Conservation (phyloP, 2,797 vertebrate genomes). For the Nyctalus aviator region DNA sequence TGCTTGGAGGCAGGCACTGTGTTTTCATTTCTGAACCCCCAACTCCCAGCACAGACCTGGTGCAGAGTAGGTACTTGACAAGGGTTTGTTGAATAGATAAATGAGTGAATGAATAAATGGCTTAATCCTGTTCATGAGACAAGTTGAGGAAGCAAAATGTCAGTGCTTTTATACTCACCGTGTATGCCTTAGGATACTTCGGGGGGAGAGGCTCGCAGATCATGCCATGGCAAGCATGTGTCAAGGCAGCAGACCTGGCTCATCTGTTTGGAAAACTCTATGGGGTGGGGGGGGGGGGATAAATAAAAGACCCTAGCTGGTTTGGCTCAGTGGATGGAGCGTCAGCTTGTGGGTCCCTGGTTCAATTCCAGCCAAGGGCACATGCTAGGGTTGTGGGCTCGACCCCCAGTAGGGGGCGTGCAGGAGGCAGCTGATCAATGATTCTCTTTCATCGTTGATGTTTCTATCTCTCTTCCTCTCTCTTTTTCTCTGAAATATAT, state of each 20-base stretch:
- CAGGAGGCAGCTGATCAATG: too few species aligned
- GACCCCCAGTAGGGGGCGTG: too few species aligned
- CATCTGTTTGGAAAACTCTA: neutral
- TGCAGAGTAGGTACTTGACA: neutral
- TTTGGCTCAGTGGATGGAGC: too few species aligned
- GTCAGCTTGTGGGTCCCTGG: too few species aligned
- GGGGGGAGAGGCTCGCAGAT: too few species aligned
- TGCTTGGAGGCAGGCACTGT: neutral
- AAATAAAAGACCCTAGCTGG: too few species aligned
- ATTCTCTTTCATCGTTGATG: too few species aligned
- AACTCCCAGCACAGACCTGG: neutral
- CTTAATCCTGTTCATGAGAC: neutral
- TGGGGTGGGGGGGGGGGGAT: accelerated
- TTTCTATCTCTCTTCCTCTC: too few species aligned
- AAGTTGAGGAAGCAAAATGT: neutral
- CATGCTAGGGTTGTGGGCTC: too few species aligned
- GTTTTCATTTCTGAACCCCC: neutral
- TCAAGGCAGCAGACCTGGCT: neutral
- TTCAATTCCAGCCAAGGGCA: too few species aligned
- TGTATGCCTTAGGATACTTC: neutral
- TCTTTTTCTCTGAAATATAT: too few species aligned
- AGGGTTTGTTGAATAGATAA: neutral
- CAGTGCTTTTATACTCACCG: too few species aligned
- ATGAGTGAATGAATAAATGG: neutral
- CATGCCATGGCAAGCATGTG: neutral